A percentile compares a stretch with the other conserved stretches of the same genome.
Evolutionary conservation across 1,140 invertebrate species (phyloP).

Genomic region (Drosophila pachea): DNA sequence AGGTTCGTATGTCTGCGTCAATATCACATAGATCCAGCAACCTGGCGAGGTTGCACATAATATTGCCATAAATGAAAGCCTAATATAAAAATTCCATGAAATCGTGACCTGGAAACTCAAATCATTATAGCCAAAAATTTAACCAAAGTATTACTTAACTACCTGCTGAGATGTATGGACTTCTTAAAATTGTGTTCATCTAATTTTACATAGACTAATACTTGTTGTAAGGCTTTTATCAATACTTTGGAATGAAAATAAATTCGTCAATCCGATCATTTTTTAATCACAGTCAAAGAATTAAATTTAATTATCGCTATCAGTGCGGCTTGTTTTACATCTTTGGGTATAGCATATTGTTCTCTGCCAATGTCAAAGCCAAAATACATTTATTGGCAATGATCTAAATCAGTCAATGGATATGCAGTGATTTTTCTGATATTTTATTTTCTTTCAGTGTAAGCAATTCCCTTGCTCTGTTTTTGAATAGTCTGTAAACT

Average conservation of each 20-base stretch:
- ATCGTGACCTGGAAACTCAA: slow-evolving; percentile 71
- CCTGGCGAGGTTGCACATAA: slow-evolving; percentile 61
- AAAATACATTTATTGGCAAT: too few relatives aligned
- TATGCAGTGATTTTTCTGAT: too few relatives aligned
- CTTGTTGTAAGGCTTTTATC: too few relatives aligned
- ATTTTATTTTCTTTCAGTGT: slow-evolving; percentile 8
- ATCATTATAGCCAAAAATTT: slow-evolving; percentile 20
- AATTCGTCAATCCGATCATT: too few relatives aligned
- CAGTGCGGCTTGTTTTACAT: too few relatives aligned
- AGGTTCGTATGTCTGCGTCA: slow-evolving; percentile 9
- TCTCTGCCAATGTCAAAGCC: too few relatives aligned
- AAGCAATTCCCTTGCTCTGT: slow-evolving; percentile 18
- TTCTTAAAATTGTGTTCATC: not conserved
- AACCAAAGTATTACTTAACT: slow-evolving; percentile 10
- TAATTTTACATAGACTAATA: not conserved
- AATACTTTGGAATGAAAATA: too few relatives aligned
- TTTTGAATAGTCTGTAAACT: slow-evolving; percentile 53
- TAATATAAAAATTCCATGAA: slow-evolving; percentile 71
- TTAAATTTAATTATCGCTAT: too few relatives aligned
- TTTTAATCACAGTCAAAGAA: too few relatives aligned
- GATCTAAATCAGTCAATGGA: too few relatives aligned
- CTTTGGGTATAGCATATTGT: too few relatives aligned
- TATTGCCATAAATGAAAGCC: slow-evolving; percentile 75
- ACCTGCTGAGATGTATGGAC: not conserved
- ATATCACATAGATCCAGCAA: slow-evolving; percentile 9